Percentiles rank a stretch among this genome's conserved stretches.
phyloP scores from a whole-genome alignment of 2,888 invertebrate genomes.

The Agriopis marginaria region DNA sequence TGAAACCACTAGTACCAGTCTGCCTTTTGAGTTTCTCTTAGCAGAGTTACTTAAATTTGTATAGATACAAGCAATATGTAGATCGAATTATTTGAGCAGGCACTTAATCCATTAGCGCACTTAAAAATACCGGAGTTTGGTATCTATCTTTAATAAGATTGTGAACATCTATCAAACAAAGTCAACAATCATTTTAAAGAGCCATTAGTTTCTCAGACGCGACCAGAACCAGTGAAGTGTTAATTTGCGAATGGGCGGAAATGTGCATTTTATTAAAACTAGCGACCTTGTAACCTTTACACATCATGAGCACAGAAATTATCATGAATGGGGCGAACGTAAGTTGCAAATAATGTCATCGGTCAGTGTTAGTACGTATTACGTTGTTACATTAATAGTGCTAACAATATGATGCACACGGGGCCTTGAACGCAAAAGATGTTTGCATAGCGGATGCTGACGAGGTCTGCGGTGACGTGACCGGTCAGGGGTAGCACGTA shows the following conservation, averaged over 20 bases:
- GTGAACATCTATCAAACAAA: not conserved
- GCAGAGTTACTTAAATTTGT: too few relatives aligned
- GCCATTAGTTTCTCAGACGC: conserved; percentile 18
- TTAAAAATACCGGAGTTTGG: too few relatives aligned
- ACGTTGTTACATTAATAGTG: conserved; percentile 56
- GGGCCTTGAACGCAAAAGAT: conserved; percentile 64
- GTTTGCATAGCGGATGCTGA: conserved; percentile 65
- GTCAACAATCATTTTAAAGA: conserved; percentile 37
- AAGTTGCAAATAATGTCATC: conserved; percentile 41
- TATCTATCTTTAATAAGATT: too few relatives aligned
- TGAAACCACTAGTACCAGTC: too few relatives aligned
- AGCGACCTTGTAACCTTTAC: conserved; percentile 47
- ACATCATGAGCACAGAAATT: conserved; percentile 45
- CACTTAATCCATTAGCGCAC: not conserved
- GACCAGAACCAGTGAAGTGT: conserved; percentile 33
- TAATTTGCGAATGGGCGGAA: conserved; percentile 44
- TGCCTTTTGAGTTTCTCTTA: too few relatives aligned
- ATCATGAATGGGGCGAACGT: conserved; percentile 41
- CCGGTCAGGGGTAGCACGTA: conserved; percentile 63
- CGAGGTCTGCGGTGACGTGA: conserved; percentile 60
- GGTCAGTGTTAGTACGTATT: conserved; percentile 42
- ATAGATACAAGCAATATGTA: too few relatives aligned
- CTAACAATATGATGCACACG: conserved; percentile 52
- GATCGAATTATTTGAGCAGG: conserved; percentile 1
- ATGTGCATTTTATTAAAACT: conserved; percentile 45